phyloP scores from a whole-genome alignment of 2,888 invertebrate species.

The Drosophila histrio region DNA sequence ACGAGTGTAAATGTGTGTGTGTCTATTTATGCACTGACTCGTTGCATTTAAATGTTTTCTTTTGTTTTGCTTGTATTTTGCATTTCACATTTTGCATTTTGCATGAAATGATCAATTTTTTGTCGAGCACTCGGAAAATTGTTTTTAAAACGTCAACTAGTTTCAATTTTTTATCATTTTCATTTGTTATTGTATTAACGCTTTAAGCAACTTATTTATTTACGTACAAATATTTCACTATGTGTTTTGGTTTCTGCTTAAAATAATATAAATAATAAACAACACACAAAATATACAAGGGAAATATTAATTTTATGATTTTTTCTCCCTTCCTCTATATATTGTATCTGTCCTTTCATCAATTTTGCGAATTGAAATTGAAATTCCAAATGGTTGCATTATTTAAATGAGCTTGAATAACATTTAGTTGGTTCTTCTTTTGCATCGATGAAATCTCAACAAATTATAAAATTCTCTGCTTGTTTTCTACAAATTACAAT shows the following conservation, averaged over 20 bases:
- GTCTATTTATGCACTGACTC: slow-evolving; percentile 60
- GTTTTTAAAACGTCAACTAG: slow-evolving; percentile 68
- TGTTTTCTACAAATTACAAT: background rate
- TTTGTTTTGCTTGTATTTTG: slow-evolving; percentile 58
- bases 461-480: background rate
- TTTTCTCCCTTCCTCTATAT: background rate
- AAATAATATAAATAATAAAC: slow-evolving; percentile 61
- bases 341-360: background rate
- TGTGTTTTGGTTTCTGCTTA: slow-evolving; percentile 63
- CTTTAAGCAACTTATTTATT: slow-evolving; percentile 60
- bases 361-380: background rate
- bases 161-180: slow-evolving; percentile 31
- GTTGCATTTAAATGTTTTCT: slow-evolving; percentile 69
- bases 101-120: slow-evolving; percentile 45
- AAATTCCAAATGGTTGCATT: background rate
- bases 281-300: slow-evolving; percentile 12
- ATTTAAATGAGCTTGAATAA: background rate
- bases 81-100: slow-evolving; percentile 46
- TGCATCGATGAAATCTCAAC: background rate
- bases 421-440: background rate
- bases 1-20: slow-evolving; percentile 13
- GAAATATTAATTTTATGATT: slow-evolving; percentile 36
- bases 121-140: slow-evolving; percentile 52
- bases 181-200: slow-evolving; percentile 45
- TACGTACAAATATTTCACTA: slow-evolving; percentile 51